Percentiles rank a stretch among this genome's conserved stretches.
Evolutionary conservation across 2,888 invertebrate genomes (phyloP).

Genomic region (Chelonus formosanus): DNA sequence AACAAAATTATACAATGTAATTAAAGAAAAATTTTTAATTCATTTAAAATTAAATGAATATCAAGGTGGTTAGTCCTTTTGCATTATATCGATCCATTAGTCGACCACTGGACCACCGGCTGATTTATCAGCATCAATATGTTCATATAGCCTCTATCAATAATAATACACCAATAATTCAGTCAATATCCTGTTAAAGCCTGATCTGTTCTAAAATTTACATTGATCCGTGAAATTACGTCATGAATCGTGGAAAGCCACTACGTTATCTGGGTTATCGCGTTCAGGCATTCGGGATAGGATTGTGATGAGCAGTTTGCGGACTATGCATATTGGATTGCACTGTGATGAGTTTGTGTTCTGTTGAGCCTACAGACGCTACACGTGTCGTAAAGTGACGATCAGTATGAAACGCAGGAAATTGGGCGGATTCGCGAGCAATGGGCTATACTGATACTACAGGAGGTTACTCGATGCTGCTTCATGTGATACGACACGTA

Average conservation of each 20-base stretch:
- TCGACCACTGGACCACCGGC: too few species aligned
- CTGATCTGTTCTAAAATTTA: not conserved
- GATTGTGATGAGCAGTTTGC: slow-evolving; percentile 27
- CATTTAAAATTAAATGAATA: too few species aligned
- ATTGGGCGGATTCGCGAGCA: slow-evolving; percentile 64
- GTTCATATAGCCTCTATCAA: slow-evolving; percentile 1
- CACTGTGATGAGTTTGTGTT: slow-evolving; percentile 12
- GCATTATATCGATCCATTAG: too few species aligned
- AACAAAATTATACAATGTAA: too few species aligned
- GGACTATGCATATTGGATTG: slow-evolving; percentile 15
- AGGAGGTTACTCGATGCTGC: slow-evolving; percentile 32
- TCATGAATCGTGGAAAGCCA: slow-evolving; percentile 38
- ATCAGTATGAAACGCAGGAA: slow-evolving; percentile 62
- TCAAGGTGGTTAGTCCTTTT: too few species aligned
- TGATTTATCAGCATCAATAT: too few species aligned
- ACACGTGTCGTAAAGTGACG: slow-evolving; percentile 64
- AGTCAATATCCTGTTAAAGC: slow-evolving; percentile 2
- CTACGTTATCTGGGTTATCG: slow-evolving; percentile 34
- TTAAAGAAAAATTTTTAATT: too few species aligned
- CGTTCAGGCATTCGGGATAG: slow-evolving; percentile 22
- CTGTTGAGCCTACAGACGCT: slow-evolving; percentile 31
- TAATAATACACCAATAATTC: not conserved
- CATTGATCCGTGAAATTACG: slow-evolving; percentile 10
- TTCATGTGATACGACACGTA: slow-evolving; percentile 3
- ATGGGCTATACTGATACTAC: slow-evolving; percentile 63